Conservation (phyloP, 2,888 invertebrate species). For the Junonia oenone region DNA sequence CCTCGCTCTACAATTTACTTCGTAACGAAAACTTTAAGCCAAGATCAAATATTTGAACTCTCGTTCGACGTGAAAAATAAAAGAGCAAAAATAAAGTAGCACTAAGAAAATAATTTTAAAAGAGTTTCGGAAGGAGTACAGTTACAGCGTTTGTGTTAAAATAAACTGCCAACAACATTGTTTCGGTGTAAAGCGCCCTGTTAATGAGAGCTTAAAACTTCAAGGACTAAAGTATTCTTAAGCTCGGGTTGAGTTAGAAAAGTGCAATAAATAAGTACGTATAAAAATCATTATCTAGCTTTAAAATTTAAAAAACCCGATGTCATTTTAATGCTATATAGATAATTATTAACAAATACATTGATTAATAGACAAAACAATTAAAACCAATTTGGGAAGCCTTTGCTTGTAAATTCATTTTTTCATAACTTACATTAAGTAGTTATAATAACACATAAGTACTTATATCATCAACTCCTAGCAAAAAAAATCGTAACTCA, state of each 20-base stretch:
- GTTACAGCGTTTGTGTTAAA: neutral
- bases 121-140: neutral
- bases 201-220: conserved; percentile 3
- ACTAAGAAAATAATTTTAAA: neutral
- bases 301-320: too few relatives aligned
- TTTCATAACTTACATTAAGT: too few relatives aligned
- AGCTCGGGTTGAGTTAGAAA: neutral
- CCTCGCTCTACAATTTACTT: neutral
- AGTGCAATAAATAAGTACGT: neutral
- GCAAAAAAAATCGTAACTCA: too few relatives aligned
- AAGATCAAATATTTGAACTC: too few relatives aligned
- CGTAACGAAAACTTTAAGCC: neutral
- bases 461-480: too few relatives aligned
- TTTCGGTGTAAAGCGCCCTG: neutral
- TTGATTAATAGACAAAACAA: too few relatives aligned
- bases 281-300: neutral
- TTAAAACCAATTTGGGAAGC: too few relatives aligned
- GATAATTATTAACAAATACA: too few relatives aligned
- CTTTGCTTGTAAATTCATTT: too few relatives aligned
- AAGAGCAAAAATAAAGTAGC: neutral
- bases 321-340: too few relatives aligned
- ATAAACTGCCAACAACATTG: neutral
- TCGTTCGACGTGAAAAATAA: too few relatives aligned
- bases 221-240: neutral
- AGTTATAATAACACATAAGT: too few relatives aligned